Evolutionary conservation across 37 sponge, comb jelly and placozoan species (phyloP).

Genomic region (Halisarca cf. caerulea): DNA sequence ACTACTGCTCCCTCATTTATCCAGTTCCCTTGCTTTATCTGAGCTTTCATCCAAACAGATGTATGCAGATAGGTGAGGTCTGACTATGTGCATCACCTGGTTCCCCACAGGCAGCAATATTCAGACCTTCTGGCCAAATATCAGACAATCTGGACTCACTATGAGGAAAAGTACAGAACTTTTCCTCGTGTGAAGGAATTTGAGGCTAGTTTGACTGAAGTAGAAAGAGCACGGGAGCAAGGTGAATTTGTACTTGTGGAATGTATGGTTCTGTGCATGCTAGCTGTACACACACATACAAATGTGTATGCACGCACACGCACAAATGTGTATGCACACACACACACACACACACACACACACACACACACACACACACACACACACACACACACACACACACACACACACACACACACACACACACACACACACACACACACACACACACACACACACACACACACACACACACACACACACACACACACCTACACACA

Average conservation of each 20-base stretch:
- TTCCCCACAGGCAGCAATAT: background rate
- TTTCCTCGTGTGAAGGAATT: background rate
- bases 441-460: too few relatives aligned
- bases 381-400: background rate
- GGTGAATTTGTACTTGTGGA: background rate
- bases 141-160: background rate
- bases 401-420: background rate
- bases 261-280: too few relatives aligned
- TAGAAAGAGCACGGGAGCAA: background rate
- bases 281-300: too few relatives aligned
- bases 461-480: too few relatives aligned
- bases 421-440: too few relatives aligned
- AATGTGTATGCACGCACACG: background rate
- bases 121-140: background rate
- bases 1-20: too few relatives aligned
- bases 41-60: too few relatives aligned
- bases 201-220: background rate
- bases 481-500: too few relatives aligned
- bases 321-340: background rate
- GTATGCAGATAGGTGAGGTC: too few relatives aligned
- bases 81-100: too few relatives aligned
- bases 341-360: background rate
- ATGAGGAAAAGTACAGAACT: background rate
- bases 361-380: background rate
- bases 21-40: too few relatives aligned